Conservation (phyloP, 92 coral and sea anemone species). For the Zoanthus sociatus region DNA sequence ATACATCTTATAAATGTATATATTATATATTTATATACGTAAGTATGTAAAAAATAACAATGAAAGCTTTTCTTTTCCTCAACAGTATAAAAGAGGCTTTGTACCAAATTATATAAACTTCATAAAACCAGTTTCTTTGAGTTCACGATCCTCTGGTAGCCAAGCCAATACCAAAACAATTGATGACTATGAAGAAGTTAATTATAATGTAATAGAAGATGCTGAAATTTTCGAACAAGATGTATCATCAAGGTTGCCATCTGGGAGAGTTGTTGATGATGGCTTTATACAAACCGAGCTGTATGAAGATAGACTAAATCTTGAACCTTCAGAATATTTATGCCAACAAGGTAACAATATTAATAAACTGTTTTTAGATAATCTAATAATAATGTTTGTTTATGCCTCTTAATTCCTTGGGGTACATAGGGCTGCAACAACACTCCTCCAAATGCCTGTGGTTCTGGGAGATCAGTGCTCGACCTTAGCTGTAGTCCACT, state of each 20-base stretch:
- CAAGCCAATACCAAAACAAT: neutral
- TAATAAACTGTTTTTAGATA: too few species aligned
- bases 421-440: too few species aligned
- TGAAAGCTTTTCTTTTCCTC: neutral
- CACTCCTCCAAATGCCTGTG: too few species aligned
- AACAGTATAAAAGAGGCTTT: conserved; percentile 38
- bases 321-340: neutral
- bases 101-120: conserved; percentile 40
- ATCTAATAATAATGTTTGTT: too few species aligned
- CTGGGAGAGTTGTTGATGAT: neutral
- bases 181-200: neutral
- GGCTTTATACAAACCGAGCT: neutral
- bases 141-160: neutral
- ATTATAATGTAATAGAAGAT: neutral
- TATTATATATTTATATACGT: too few species aligned
- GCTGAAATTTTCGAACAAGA: neutral
- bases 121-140: conserved; percentile 31
- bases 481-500: too few species aligned
- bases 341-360: neutral
- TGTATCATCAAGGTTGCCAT: neutral
- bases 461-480: too few species aligned
- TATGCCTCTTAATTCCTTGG: too few species aligned
- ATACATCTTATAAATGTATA: too few species aligned
- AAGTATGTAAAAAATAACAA: neutral
- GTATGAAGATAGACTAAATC: conserved; percentile 15